Base-by-base conservation (phyloP, 92 coral and sea anemone genomes). In the Plumapathes pennacea region DNA sequence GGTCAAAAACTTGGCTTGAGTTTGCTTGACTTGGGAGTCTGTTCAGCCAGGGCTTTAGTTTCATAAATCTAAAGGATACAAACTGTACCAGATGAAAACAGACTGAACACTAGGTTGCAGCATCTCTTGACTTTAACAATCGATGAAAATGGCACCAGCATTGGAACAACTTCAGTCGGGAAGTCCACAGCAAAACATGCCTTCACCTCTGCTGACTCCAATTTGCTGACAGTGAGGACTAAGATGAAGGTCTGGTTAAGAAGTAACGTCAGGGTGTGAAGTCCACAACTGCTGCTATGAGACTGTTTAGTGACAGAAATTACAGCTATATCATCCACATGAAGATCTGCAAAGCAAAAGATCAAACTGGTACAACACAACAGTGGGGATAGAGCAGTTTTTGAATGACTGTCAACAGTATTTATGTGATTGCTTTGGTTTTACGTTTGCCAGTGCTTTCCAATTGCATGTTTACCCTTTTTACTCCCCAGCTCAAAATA, bases 51-150 rank as follows among this genome's bases (percentile, higher is more conserved):
- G n/a, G n/a, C n/a, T n/a, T n/a, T n/a, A n/a, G n/a, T n/a, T n/a
- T 8, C n/a, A 7, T 36, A 7, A 36, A 36, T 36, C 7, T 0
- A 80, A 82, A 86, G 89, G 95, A 86, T 86, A 86, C 95, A 45
- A 7, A 80, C 57, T 21, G 68, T 53, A 17, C 95, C 95, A 59
- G 62, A 54, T 9, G 95, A 65, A 18, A 86, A 68, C 46, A 86
- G 31, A 43, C 82, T 67, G 51, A 86, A 86, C 19, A 82, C 19
- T 11, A 86, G 48, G 23, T 62, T 52, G 5, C 49, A 63, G 25
- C 64, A 39, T 31, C 56, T 51, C 30, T 44, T 78, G 48, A 82
- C 85, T 55, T 49, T 50, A 10, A 64, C 61, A 31, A 78, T 66
- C 13, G 74, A 62, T 27, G 37, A 50, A 29, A 62, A 73, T 28